Percentiles rank a stretch among this genome's conserved stretches.
Evolutionary conservation across 2,113 vertebrate genomes (phyloP).

Genomic region (Perccottus glenii): DNA sequence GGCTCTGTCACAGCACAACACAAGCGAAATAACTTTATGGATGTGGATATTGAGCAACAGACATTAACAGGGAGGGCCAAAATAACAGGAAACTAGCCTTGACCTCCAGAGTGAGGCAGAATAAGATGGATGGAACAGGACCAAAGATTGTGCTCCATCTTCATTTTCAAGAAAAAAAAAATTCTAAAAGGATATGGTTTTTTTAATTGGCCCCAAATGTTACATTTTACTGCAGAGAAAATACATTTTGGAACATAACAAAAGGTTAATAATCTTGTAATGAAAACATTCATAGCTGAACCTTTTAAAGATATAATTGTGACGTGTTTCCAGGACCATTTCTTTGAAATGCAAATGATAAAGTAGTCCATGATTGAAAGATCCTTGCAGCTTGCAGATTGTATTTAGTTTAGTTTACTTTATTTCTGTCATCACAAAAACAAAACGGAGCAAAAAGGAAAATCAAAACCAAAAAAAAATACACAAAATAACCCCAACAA

Average conservation of each 20-base stretch:
- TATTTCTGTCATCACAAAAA: no score
- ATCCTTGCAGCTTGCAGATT: no score
- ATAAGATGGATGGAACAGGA: slow-evolving; percentile 24
- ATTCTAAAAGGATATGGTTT: slow-evolving; percentile 11
- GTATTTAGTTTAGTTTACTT: no score
- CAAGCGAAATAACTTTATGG: slow-evolving; percentile 68
- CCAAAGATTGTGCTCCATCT: slow-evolving; percentile 31
- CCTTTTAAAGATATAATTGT: no score
- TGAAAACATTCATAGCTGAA: no score
- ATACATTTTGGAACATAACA: background rate
- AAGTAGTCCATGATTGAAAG: no score
- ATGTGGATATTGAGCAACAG: slow-evolving; percentile 64
- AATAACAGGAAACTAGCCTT: slow-evolving; percentile 74
- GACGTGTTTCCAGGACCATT: no score
- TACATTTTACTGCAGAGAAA: background rate
- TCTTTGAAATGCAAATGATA: no score
- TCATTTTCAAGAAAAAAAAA: slow-evolving; percentile 35
- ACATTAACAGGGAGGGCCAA: slow-evolving; percentile 58
- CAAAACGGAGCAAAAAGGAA: no score
- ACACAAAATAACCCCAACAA: no score
- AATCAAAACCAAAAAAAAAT: no score
- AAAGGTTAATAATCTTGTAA: no score
- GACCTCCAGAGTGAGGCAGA: slow-evolving; percentile 53
- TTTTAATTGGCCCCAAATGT: background rate
- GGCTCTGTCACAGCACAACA: slow-evolving; percentile 66